These are phyloP conservation scores for Atractosteus spatula DNA, from an alignment of 2,113 vertebrate genomes.

Conservation along the genomic window DNA sequence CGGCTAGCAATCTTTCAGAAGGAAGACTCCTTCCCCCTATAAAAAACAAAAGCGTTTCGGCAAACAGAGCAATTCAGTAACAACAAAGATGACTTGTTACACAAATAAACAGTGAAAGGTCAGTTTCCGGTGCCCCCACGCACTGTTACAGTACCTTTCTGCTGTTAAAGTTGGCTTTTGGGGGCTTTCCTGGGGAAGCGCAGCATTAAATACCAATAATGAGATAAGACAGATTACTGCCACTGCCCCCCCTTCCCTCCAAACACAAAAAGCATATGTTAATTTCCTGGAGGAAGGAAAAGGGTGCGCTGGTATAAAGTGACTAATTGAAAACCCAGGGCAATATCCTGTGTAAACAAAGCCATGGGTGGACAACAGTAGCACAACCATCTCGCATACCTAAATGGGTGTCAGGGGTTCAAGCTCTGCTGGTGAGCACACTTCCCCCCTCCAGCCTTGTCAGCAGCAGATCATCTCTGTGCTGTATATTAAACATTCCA, in stretches of 20 bases:
- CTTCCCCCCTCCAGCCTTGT: no score
- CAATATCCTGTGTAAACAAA: slow-evolving; percentile 46
- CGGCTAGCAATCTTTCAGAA: no score
- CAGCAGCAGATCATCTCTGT: no score
- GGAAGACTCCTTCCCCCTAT: no score
- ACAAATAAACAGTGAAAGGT: not conserved
- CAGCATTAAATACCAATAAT: slow-evolving; percentile 7
- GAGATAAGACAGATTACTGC: not conserved
- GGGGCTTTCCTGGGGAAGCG: not conserved
- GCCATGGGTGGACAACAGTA: not conserved
- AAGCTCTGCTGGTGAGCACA: no score
- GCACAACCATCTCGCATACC: no score
- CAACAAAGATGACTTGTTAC: no score
- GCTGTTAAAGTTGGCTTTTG: not conserved
- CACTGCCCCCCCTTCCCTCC: slow-evolving; percentile 1
- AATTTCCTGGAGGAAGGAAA: slow-evolving; percentile 42
- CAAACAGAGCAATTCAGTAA: no score
- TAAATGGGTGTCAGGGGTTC: no score
- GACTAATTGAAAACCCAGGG: slow-evolving; percentile 31
- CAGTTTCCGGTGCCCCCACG: not conserved
- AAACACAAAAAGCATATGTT: slow-evolving; percentile 13
- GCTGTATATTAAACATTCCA: no score
- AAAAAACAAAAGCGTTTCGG: no score
- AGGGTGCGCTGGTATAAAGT: slow-evolving; percentile 30
- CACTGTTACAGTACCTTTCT: not conserved